Percentiles rank a stretch among this genome's conserved stretches.
Evolutionary conservation across 2,797 vertebrate genomes (phyloP).

Genomic region (Leuciscus waleckii): DNA sequence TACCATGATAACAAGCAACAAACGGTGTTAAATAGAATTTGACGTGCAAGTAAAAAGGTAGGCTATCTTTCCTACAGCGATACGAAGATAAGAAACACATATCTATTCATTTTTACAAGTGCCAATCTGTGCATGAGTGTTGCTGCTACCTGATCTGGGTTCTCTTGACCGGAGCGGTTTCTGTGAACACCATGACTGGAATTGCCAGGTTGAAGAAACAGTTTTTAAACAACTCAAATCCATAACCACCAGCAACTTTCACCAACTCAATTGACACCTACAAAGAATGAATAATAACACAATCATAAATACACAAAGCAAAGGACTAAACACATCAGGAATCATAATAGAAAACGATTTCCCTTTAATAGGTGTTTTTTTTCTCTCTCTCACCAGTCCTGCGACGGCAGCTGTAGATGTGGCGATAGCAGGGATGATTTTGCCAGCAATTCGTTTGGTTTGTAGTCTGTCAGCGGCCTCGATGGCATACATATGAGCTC

Average conservation of each 20-base stretch:
- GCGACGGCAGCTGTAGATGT: constrained; percentile 96
- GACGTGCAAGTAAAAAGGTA: no score
- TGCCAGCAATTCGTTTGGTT: constrained; percentile 97
- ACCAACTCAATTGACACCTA: constrained; percentile 95
- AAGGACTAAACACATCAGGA: neutral
- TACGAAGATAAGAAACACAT: neutral
- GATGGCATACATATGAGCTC: constrained; percentile 94
- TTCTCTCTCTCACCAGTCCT: constrained; percentile 85
- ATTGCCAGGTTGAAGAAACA: constrained; percentile 99
- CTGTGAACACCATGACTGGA: constrained; percentile 93
- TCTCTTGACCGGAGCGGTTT: constrained; percentile 89
- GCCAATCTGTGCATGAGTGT: neutral
- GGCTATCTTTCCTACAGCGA: no score
- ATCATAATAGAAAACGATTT: neutral
- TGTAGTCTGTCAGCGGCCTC: constrained; percentile 93
- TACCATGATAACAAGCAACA: no score
- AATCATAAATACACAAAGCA: neutral
- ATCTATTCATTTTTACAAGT: neutral
- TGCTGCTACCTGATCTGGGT: constrained; percentile 87
- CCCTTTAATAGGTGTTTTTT: neutral
- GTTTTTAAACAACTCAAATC: constrained; percentile 92
- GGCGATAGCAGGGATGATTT: constrained; percentile 98
- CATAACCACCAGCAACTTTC: constrained; percentile 87
- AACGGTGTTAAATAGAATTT: no score
- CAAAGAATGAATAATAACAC: constrained; percentile 30